Conservation (phyloP, 2,113 vertebrate species). For the Raja brachyura region DNA sequence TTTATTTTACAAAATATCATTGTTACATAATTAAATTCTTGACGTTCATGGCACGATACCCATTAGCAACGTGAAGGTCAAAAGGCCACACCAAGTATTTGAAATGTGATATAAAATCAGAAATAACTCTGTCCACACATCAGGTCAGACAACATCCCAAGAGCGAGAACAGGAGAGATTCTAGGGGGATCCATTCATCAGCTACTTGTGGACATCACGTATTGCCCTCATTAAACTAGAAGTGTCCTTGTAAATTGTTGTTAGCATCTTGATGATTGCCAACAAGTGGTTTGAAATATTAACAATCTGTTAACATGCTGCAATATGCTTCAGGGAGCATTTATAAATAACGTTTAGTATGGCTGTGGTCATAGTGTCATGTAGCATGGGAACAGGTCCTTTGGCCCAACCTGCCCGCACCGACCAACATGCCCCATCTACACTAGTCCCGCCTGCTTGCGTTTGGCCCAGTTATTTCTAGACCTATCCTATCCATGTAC, state of each 20-base stretch:
- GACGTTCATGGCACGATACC: not conserved
- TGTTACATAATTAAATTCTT: too few relatives aligned
- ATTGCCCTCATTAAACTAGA: not conserved
- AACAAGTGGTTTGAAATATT: not conserved
- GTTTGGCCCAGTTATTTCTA: too few relatives aligned
- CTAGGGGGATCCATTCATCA: not conserved
- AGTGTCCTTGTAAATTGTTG: not conserved
- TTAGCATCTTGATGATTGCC: not conserved
- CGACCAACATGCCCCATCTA: too few relatives aligned
- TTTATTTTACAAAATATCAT: not conserved
- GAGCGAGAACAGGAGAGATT: not conserved
- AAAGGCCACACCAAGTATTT: not conserved
- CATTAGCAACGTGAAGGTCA: not conserved
- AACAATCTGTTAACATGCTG: not conserved
- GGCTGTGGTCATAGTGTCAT: not conserved
- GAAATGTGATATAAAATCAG: not conserved
- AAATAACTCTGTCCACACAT: not conserved
- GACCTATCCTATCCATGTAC: too few relatives aligned
- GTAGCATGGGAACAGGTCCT: too few relatives aligned
- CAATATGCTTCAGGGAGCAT: not conserved
- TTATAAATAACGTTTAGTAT: not conserved
- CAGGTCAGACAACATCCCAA: not conserved
- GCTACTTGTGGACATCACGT: not conserved
- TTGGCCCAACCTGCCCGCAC: too few relatives aligned
- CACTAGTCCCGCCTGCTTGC: too few relatives aligned